A percentile compares a stretch with the other conserved stretches of the same genome.
Evolutionary conservation across 2,113 vertebrate genomes (phyloP).

Genomic region (Nannospalax galili): DNA sequence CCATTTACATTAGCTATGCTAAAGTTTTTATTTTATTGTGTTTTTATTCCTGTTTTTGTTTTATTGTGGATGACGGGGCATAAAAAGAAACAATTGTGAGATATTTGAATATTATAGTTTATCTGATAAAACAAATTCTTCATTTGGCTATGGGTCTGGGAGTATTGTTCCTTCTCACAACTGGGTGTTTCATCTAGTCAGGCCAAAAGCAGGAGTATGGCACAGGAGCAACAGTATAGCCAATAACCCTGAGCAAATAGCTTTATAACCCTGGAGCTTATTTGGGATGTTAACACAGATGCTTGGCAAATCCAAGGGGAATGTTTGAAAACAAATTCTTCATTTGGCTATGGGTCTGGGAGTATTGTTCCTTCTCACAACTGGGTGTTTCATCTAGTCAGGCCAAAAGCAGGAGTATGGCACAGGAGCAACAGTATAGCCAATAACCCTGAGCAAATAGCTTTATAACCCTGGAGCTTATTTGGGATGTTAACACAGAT

Average conservation of each 20-base stretch:
- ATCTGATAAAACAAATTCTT: background rate
- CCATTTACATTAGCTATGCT: background rate
- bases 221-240: constrained; percentile 54
- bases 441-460: constrained; percentile 78
- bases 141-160: background rate
- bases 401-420: constrained; percentile 32
- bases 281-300: constrained; percentile 74
- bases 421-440: constrained; percentile 54
- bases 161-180: fast-evolving
- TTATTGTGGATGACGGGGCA: background rate
- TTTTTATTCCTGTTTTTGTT: background rate
- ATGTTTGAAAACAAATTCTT: constrained; percentile 46
- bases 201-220: constrained; percentile 32
- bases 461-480: constrained; percentile 68
- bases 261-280: constrained; percentile 68
- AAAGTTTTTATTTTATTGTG: background rate
- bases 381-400: background rate
- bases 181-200: background rate
- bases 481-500: constrained; percentile 74
- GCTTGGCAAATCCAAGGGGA: constrained; percentile 76
- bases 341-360: background rate
- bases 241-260: constrained; percentile 78
- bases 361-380: fast-evolving
- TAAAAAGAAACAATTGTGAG: background rate
- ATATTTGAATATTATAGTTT: background rate